A percentile compares a stretch with the other conserved stretches of the same genome.
Evolutionary conservation across 2,888 invertebrate genomes (phyloP).

Genomic region (Apotomis betuletana): DNA sequence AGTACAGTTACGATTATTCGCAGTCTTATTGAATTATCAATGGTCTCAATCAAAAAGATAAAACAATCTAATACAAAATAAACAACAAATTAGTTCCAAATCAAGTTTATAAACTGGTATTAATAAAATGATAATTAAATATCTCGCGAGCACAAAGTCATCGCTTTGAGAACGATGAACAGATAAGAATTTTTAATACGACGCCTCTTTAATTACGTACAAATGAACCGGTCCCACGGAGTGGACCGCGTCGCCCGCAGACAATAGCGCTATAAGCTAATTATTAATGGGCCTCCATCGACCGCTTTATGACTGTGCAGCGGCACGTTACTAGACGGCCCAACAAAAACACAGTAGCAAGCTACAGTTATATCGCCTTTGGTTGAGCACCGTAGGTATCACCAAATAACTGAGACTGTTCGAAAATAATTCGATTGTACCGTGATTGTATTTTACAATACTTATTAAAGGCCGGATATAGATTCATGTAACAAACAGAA

Average conservation of each 20-base stretch:
- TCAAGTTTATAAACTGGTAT: constrained; percentile 37
- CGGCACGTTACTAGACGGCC: constrained; percentile 3
- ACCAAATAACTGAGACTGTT: no score
- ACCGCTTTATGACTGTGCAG: constrained; percentile 38
- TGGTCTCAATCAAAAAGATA: constrained; percentile 30
- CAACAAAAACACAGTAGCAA: constrained; percentile 18
- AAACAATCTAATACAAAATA: constrained; percentile 33
- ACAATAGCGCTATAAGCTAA: constrained; percentile 46
- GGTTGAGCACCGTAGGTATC: no score
- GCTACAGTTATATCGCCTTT: constrained; percentile 9
- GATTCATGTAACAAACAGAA: no score
- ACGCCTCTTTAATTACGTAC: constrained; percentile 42
- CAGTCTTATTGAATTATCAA: constrained; percentile 39
- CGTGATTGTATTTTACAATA: no score
- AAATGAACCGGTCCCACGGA: constrained; percentile 44
- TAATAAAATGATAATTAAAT: constrained; percentile 36
- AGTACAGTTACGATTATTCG: constrained; percentile 29
- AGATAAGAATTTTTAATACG: constrained; percentile 44
- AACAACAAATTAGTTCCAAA: constrained; percentile 27
- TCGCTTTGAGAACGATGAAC: constrained; percentile 41
- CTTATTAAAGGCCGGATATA: no score
- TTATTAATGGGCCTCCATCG: constrained; percentile 43
- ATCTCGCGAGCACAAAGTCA: constrained; percentile 36
- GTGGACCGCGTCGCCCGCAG: constrained; percentile 37
- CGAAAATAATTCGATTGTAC: no score